Conservation (phyloP, 2,797 vertebrate genomes). For the Phrynocephalus vlangalii region DNA sequence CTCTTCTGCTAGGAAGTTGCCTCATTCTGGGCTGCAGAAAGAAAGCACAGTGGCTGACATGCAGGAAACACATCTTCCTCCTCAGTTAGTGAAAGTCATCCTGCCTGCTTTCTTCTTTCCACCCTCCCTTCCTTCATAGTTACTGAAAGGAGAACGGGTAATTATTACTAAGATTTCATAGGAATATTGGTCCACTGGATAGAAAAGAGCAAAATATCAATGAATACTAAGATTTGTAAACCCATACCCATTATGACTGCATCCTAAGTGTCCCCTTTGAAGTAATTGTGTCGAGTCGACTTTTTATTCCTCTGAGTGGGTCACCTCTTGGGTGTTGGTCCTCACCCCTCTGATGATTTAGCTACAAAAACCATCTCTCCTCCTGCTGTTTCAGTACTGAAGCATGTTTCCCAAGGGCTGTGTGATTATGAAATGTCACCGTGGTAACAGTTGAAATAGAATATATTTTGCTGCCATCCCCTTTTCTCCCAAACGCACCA, state of each 20-base stretch:
- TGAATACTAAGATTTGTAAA: conserved; percentile 26
- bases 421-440: conserved; percentile 80
- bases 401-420: conserved; percentile 62
- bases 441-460: conserved; percentile 79
- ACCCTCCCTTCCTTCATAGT: conserved; percentile 31
- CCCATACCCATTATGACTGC: conserved; percentile 6
- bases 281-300: background rate
- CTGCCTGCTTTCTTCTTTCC: conserved; percentile 32
- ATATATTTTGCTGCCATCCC: conserved; percentile 53
- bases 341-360: conserved; percentile 41
- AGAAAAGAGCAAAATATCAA: conserved; percentile 19
- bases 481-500: conserved; percentile 39
- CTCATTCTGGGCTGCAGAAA: conserved; percentile 9
- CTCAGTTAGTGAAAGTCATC: conserved; percentile 3
- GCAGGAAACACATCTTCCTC: conserved; percentile 40
- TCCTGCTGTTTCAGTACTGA: conserved; percentile 66
- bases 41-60: conserved; percentile 25
- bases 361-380: conserved; percentile 48
- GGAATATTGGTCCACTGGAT: conserved; percentile 51
- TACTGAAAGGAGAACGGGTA: conserved; percentile 43
- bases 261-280: conserved; percentile 18
- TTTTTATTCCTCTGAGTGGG: background rate
- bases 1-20: background rate
- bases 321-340: conserved; percentile 57
- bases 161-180: conserved; percentile 56